Conservation (phyloP, 2,113 vertebrate genomes). For the Scomber japonicus region DNA sequence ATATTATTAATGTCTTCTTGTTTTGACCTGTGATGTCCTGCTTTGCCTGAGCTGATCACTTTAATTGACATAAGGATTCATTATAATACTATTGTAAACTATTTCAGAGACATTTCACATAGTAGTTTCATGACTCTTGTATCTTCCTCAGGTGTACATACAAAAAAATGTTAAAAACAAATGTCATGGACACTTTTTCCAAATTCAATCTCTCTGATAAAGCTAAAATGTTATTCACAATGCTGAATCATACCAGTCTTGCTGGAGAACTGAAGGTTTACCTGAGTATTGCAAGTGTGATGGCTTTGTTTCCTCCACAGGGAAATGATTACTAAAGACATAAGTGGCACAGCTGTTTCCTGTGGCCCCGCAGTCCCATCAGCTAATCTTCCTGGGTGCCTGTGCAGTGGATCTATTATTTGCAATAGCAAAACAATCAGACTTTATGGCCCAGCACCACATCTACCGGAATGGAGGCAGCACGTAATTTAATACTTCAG, state of each 20-base stretch:
- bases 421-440: slow-evolving; percentile 88
- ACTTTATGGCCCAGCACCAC: slow-evolving; percentile 84
- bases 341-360: slow-evolving; percentile 75
- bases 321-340: slow-evolving; percentile 69
- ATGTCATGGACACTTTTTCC: too few species aligned
- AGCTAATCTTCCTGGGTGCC: slow-evolving; percentile 80
- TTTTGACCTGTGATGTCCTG: not conserved
- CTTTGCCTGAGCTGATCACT: too few species aligned
- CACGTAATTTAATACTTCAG: slow-evolving; percentile 84
- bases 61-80: not conserved
- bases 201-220: not conserved
- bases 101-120: too few species aligned
- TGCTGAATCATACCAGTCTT: not conserved
- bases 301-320: slow-evolving; percentile 31
- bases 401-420: slow-evolving; percentile 83
- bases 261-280: slow-evolving; percentile 7
- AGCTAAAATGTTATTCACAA: not conserved
- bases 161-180: too few species aligned
- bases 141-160: too few species aligned
- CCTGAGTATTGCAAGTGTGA: slow-evolving; percentile 22
- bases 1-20: not conserved
- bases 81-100: too few species aligned
- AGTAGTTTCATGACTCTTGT: too few species aligned
- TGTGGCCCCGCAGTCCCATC: slow-evolving; percentile 58
- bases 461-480: slow-evolving; percentile 78